Percentiles rank a stretch among this genome's conserved stretches.
Conservation (phyloP, 2,797 vertebrate genomes). For the Erethizon dorsatum region DNA sequence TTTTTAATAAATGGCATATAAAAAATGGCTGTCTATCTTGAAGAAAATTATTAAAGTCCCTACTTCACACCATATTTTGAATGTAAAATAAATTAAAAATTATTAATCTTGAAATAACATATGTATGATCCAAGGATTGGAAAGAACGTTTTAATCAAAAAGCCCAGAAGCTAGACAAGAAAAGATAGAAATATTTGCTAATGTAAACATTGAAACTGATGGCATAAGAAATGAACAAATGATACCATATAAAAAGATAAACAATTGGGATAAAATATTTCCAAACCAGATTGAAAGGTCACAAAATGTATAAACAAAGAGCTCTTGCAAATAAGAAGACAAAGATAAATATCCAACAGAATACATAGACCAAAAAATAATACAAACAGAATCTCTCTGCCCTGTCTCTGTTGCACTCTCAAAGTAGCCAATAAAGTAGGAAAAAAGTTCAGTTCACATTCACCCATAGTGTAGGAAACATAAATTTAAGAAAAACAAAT, state of each 20-base stretch:
- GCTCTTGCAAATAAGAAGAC: background rate
- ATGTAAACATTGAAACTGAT: constrained; percentile 4
- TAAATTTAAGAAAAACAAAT: background rate
- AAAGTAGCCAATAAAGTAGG: background rate
- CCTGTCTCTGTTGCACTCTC: background rate
- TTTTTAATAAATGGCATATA: background rate
- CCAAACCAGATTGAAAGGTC: background rate
- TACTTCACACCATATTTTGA: background rate
- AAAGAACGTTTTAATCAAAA: background rate
- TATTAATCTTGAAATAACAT: constrained; percentile 4
- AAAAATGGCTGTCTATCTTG: background rate
- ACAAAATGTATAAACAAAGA: background rate
- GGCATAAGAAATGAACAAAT: background rate
- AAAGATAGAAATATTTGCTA: background rate
- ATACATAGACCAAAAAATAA: background rate
- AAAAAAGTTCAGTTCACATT: background rate
- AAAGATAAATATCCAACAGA: constrained; percentile 3
- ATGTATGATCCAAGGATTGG: background rate
- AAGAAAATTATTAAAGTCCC: background rate
- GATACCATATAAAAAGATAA: background rate
- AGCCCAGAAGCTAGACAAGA: background rate
- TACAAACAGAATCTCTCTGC: background rate
- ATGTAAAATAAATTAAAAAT: background rate
- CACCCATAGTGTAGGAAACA: background rate
- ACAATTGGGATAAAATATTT: constrained; percentile 35